Percentiles rank a stretch among this genome's conserved stretches.
phyloP scores from a whole-genome alignment of 2,888 invertebrate genomes.

The Patella caerulea region DNA sequence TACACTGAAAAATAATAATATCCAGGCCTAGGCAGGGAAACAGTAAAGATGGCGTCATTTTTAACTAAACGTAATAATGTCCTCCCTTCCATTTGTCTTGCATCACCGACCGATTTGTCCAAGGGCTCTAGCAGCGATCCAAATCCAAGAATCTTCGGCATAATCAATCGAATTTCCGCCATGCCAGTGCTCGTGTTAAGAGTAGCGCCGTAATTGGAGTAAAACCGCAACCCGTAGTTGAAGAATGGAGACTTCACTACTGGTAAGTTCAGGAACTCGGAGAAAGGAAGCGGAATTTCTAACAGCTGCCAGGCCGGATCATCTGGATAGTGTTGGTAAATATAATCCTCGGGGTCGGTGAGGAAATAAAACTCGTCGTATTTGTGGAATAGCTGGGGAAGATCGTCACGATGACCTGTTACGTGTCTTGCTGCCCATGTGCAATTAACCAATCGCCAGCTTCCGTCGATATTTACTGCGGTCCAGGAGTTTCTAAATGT shows the following conservation, averaged over 20 bases:
- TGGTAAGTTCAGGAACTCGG: constrained; percentile 72
- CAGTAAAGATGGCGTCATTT: constrained; percentile 68
- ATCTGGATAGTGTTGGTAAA: constrained; percentile 70
- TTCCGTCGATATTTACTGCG: constrained; percentile 97
- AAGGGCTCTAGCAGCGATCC: constrained; percentile 61
- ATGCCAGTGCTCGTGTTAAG: constrained; percentile 61
- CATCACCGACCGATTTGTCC: constrained; percentile 48
- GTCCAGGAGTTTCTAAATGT: constrained; percentile 98
- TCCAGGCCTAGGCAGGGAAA: constrained; percentile 71
- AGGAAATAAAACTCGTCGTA: constrained; percentile 72
- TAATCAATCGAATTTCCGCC: constrained; percentile 63
- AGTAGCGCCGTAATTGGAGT: constrained; percentile 63
- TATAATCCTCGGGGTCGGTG: constrained; percentile 70
- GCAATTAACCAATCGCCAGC: constrained; percentile 99
- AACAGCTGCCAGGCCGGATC: constrained; percentile 72
- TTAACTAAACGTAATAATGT: constrained; percentile 60
- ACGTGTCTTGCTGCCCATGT: constrained; percentile 96
- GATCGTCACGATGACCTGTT: constrained; percentile 60
- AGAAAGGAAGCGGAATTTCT: constrained; percentile 71
- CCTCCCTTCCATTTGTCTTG: constrained; percentile 56
- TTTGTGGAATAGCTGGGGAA: constrained; percentile 64
- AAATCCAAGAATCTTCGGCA: constrained; percentile 63
- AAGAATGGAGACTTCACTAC: constrained; percentile 73
- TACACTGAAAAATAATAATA: constrained; percentile 72
- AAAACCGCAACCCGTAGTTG: constrained; percentile 64